phyloP scores from a whole-genome alignment of 2,888 invertebrate genomes.

The Lycaena phlaeas region DNA sequence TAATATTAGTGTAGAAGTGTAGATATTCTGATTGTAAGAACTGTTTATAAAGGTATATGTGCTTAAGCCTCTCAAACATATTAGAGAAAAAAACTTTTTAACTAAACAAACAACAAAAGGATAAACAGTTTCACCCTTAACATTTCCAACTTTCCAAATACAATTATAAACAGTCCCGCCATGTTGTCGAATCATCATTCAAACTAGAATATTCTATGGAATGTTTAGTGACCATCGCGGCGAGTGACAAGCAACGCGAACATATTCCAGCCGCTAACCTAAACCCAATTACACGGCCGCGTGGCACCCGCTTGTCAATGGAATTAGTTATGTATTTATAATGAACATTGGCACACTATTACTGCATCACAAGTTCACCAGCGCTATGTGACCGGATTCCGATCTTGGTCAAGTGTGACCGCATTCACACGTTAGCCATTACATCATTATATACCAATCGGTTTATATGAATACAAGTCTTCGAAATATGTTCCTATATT shows the following conservation, averaged over 20 bases:
- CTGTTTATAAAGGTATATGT: no score
- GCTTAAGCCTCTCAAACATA: no score
- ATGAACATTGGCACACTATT: slow-evolving; percentile 24
- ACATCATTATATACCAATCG: slow-evolving; percentile 53
- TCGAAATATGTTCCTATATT: not conserved
- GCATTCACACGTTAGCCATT: slow-evolving; percentile 48
- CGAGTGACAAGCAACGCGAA: no score
- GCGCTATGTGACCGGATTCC: slow-evolving; percentile 61
- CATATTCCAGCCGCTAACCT: not conserved
- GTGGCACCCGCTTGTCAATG: slow-evolving; percentile 16
- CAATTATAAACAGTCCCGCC: no score
- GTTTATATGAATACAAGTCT: slow-evolving; percentile 43
- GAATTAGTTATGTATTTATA: slow-evolving; percentile 25
- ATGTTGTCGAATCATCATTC: no score
- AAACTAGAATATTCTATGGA: slow-evolving; percentile 1
- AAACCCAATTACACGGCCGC: not conserved
- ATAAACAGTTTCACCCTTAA: no score
- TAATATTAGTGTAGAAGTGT: no score
- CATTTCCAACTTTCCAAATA: no score
- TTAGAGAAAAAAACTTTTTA: no score
- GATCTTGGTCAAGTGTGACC: slow-evolving; percentile 33
- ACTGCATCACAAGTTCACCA: slow-evolving; percentile 45
- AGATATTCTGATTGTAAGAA: no score
- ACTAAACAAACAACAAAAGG: no score
- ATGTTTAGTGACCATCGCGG: not conserved